Evolutionary conservation across 2,888 invertebrate species (phyloP), one percentile per base, ranked within the genome.

Genomic region (Melanostoma mellinum): DNA sequence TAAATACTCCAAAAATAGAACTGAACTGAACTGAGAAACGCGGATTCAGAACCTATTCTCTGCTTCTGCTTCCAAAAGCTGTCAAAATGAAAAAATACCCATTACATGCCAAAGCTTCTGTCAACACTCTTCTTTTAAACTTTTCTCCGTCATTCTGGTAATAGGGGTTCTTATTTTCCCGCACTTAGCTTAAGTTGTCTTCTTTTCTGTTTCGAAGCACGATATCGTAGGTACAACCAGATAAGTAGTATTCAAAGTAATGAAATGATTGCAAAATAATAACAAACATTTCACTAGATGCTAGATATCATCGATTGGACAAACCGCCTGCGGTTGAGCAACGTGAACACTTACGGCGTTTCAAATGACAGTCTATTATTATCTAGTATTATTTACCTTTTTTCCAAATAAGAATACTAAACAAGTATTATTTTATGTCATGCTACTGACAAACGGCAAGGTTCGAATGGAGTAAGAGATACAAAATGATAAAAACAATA

Each of bases 341-440:
- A 58, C 55, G 71, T 56, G 68, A 44, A 32, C 36, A 38, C 8
- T 60, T 30, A 38, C 55, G 20, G 8, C 46, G 48, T 46, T 42
- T 35, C 52, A 6, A 32, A 71, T 53, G 40, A 36, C 69, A 71
- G 46, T 2, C 20, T 6, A 20, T 20, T 20, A 20, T 20, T 20
- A 20, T 20, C 20, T 75, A 81, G 67, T 75, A 72, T 65, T 80
- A 75, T 81, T 72, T 81, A 72, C 76, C 61, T 55, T 50, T 61
- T 42, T 58, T 20, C 1, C 1, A 20, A 20, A 65, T 72, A 10
- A 20, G 5, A 50, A 35, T 20, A 61, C 61, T 20, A 20, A 9
- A 35, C 61, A 61, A 20, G 20, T 20, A 20, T 20, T 20, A 20
- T 20, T 20, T 20, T 20, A 20, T 20, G 20, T 20, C 20, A 20